Conservation (phyloP, 1,140 invertebrate species). For the Drosophila ficusphila region DNA sequence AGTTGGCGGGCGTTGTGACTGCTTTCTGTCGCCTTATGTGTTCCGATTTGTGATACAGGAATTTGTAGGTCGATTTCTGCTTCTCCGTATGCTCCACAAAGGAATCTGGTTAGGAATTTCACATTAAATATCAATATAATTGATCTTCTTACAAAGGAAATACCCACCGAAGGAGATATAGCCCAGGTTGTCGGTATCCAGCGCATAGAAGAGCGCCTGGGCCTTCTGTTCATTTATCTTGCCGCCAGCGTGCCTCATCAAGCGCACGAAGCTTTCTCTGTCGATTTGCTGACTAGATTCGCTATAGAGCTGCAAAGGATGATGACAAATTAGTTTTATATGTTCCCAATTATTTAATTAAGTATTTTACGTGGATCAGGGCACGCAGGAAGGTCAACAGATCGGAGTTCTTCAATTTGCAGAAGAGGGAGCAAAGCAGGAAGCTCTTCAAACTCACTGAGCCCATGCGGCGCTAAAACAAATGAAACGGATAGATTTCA, state of each 20-base stretch:
- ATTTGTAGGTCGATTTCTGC: conserved; percentile 53
- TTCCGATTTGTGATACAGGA: conserved; percentile 73
- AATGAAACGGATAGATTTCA: not conserved
- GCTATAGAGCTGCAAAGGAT: conserved; percentile 62
- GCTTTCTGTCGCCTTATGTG: conserved; percentile 62
- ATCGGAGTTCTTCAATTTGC: conserved; percentile 68
- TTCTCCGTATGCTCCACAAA: conserved; percentile 60
- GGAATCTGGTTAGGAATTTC: conserved; percentile 18
- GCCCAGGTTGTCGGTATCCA: conserved; percentile 65
- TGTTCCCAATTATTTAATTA: not conserved
- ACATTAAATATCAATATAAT: too few relatives aligned
- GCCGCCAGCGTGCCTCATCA: conserved; percentile 68
- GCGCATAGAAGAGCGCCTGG: conserved; percentile 59
- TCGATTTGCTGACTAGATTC: conserved; percentile 59
- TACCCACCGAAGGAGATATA: conserved; percentile 69
- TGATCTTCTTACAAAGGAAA: too few relatives aligned
- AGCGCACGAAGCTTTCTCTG: conserved; percentile 60
- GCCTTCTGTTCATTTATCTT: conserved; percentile 66
- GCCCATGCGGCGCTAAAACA: conserved; percentile 52
- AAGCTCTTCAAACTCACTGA: conserved; percentile 75
- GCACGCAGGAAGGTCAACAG: conserved; percentile 69
- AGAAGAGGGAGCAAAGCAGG: conserved; percentile 73
- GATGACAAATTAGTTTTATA: not conserved
- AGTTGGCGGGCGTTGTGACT: conserved; percentile 25
- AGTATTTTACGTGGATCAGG: conserved; percentile 60